Evolutionary conservation across 1,140 invertebrate genomes (phyloP), one percentile per base, ranked within the genome.

Genomic region (Lucilia cuprina): DNA sequence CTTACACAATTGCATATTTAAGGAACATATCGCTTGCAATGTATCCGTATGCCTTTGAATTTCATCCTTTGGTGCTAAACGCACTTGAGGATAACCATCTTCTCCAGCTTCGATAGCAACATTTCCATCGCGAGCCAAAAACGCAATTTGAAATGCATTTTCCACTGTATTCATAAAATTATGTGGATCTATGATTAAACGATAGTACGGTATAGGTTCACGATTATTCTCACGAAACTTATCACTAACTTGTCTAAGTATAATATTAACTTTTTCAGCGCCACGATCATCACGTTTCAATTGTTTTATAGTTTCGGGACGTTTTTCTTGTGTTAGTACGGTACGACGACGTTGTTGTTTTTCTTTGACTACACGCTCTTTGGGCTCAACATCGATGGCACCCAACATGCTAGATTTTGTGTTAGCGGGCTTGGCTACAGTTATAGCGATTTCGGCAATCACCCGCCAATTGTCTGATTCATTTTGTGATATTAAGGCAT

Each of bases 161-260:
- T 87, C 84, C n/a, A 86, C 84, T 0, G 86, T 85, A 41, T 85
- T 85, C 85, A 85, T 87, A 83, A 86, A 87, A 84, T 85, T 50
- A 7, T 85, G 50, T 4, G 86, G 86, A 86, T 87, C 84, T 12
- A 86, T 84, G 17, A 87, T 86, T 19, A 86, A 21, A 14, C 84
- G 77, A 77, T 84, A 87, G 50, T 83, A 87, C 5, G 86, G 86
- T 65, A 87, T 83, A 8, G 85, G 50, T 41, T 82, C 8, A 2
- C 74, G 41, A 10, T 60, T 55, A 77, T 86, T 85, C 2, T 50
- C 75, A 41, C 50, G 47, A 55, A 84, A 85, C 21, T 83, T 21
- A 14, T 77, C 50, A 74, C 21, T 74, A n/a, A 87, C 50, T 82
- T 86, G 83, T 60, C 77, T 80, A 2, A n/a, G 30, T 19, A 85